Conservation (phyloP, 2,113 vertebrate species). For the Micronycteris hirsuta region DNA sequence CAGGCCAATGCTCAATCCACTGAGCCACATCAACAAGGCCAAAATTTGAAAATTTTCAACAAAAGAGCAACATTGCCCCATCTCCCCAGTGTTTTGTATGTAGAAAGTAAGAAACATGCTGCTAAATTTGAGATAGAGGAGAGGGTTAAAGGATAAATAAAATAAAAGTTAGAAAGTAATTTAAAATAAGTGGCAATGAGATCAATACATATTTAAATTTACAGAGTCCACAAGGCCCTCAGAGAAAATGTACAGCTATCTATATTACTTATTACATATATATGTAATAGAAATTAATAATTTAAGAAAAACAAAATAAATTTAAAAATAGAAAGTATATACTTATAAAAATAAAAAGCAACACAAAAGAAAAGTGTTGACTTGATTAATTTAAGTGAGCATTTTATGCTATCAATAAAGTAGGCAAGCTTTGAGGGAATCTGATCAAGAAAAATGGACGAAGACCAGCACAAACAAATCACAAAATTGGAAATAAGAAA, state of each 20-base stretch:
- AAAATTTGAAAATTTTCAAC: neutral
- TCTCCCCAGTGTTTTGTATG: neutral
- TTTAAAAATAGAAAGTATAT: neutral
- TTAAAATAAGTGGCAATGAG: neutral
- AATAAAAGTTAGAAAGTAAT: neutral
- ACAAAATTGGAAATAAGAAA: neutral
- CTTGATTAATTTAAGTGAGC: neutral
- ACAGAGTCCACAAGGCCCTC: neutral
- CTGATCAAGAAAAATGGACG: neutral
- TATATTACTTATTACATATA: neutral
- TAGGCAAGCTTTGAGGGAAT: neutral
- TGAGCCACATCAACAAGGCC: no score
- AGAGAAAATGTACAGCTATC: neutral
- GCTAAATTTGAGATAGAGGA: neutral
- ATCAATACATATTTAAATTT: neutral
- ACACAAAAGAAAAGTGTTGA: neutral
- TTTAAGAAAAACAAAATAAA: neutral
- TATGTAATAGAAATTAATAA: neutral
- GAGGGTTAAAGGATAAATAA: neutral
- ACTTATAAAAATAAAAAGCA: neutral
- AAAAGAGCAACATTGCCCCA: neutral
- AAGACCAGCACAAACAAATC: neutral
- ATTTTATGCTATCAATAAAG: neutral
- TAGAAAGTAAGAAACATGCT: neutral
- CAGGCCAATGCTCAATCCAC: no score